Base-by-base conservation (phyloP, 2,888 invertebrate genomes). In the Ochropacha duplaris region DNA sequence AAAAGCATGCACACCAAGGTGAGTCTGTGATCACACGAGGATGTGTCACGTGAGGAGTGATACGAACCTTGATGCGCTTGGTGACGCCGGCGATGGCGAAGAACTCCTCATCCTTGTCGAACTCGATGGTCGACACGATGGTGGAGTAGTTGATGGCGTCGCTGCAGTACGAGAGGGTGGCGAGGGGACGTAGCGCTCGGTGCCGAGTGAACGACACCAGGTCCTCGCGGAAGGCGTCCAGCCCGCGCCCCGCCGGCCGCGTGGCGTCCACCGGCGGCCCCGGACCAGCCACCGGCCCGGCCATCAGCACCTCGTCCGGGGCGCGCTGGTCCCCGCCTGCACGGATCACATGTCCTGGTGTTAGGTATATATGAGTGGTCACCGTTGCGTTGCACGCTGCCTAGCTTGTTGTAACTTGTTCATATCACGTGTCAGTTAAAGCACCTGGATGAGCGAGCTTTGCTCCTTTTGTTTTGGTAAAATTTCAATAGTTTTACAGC, bases 81-180 rank as follows among this genome's bases (percentile, higher is more conserved):
- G 98, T 98, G 12, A 99, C 98, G 3, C 99, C 98, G 34, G 98
- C 98, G 71, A 99, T 98, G 0, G 98, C 98, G 89, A 99, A 98
- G 86, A 96, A 97, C 90, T 99, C 98, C 83, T 97, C 96, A 87
- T 99, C 98, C 86, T 98, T 97, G 84, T 99, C 98, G 90, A 99
- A 99, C 87, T 98, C 98, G 70, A 99, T 98, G 73, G 98, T 98
- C 24, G 97, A 97, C 5, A 97, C 97, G 66, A 97, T 97, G 5
- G 96, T 97, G 4, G 96, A 96, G 79, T 96, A 96, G 81, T 96
- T 97, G 82, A 97, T 96, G 56, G 97, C 95, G 84, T 98, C 98
- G 76, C 96, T 96, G 64, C 97, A 97, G 86, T 98, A 98, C 69
- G 97, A 97, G 4, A 99, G 92, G 5, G 98, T 97, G 4, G 98